Evolutionary conservation across 2,797 vertebrate genomes (phyloP).

Genomic region (Phataginus tricuspis): DNA sequence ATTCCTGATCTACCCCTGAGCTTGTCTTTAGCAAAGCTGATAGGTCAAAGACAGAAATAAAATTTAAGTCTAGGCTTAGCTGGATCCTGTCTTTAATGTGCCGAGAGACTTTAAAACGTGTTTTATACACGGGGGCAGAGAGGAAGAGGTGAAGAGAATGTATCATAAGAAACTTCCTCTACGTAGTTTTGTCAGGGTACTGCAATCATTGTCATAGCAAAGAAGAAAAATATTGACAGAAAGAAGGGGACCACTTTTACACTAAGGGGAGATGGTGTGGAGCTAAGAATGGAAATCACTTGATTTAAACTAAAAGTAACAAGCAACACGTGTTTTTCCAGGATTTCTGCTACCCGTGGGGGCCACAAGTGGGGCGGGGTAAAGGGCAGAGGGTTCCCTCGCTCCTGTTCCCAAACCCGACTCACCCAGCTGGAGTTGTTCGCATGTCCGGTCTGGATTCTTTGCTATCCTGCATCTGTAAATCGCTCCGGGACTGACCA

Average conservation of each 20-base stretch:
- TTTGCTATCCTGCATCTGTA: constrained; percentile 90
- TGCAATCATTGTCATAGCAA: not conserved
- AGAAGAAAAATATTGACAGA: not conserved
- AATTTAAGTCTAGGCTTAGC: not conserved
- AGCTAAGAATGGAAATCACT: not conserved
- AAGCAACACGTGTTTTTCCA: not conserved
- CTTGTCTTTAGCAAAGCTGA: not conserved
- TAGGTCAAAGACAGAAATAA: constrained; percentile 24
- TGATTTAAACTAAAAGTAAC: not conserved
- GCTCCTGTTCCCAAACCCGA: constrained; percentile 8
- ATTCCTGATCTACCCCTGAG: not conserved
- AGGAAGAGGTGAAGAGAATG: not conserved
- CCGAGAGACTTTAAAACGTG: not conserved
- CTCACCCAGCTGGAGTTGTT: constrained; percentile 91
- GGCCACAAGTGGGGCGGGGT: not conserved
- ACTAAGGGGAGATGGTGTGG: not conserved
- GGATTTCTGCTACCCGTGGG: not conserved
- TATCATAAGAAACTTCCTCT: not conserved
- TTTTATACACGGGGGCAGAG: not conserved
- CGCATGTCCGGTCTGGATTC: constrained; percentile 83
- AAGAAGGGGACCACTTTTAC: not conserved
- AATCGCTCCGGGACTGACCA: constrained; percentile 90
- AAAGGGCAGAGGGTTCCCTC: not conserved
- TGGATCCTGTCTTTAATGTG: not conserved
- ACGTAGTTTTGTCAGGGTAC: not conserved